Evolutionary conservation across 2,888 invertebrate genomes (phyloP).

Genomic region (Magallana nippona): DNA sequence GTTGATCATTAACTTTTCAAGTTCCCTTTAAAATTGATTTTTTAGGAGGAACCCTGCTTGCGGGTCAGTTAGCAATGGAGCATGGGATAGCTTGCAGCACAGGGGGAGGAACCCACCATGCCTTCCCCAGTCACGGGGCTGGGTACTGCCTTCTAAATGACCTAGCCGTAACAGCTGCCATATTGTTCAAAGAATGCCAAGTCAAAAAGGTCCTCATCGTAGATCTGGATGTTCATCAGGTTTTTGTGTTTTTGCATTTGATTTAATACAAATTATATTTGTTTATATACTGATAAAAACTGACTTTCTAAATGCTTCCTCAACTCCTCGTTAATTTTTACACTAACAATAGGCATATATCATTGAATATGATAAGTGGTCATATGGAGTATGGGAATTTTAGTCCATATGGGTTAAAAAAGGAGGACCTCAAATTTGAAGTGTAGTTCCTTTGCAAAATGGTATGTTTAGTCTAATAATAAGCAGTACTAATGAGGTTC

Average conservation of each 20-base stretch:
- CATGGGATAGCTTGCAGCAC: slow-evolving; percentile 75
- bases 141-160: slow-evolving; percentile 77
- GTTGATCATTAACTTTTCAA: no score
- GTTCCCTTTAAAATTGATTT: neutral
- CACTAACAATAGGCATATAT: no score
- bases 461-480: no score
- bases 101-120: slow-evolving; percentile 77
- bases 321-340: no score
- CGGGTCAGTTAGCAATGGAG: slow-evolving; percentile 64
- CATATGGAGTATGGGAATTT: no score
- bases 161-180: slow-evolving; percentile 71
- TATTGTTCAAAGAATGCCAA: slow-evolving; percentile 53
- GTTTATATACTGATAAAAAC: neutral
- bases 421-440: no score
- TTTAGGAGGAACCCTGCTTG: slow-evolving; percentile 73
- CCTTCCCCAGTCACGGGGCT: slow-evolving; percentile 72
- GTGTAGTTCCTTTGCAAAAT: no score
- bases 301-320: no score
- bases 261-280: neutral
- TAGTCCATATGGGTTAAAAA: no score
- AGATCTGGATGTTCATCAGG: slow-evolving; percentile 78
- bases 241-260: slow-evolving; percentile 43
- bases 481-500: no score
- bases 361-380: no score
- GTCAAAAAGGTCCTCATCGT: slow-evolving; percentile 72